Conservation (phyloP, 1,140 invertebrate species). For the Hetaerina americana region DNA sequence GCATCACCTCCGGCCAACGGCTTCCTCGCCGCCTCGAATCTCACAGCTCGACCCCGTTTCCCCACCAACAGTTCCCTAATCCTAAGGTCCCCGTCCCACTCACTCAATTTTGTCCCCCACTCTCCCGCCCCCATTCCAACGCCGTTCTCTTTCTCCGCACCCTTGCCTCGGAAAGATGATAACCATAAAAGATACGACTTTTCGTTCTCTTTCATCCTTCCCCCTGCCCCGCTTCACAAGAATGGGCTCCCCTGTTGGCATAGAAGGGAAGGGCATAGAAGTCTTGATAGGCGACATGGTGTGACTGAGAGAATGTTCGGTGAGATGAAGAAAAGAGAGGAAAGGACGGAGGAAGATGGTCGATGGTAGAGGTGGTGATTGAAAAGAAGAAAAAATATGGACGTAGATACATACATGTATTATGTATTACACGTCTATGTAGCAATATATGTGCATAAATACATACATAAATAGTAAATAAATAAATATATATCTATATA, state of each 20-base stretch:
- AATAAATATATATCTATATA: no score
- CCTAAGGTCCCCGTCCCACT: neutral
- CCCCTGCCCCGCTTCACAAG: neutral
- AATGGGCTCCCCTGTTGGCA: neutral
- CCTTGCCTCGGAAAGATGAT: neutral
- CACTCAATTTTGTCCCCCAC: neutral
- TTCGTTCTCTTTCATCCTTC: neutral
- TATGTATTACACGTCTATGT: no score
- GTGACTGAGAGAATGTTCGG: neutral
- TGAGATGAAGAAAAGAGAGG: neutral
- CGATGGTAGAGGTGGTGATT: no score
- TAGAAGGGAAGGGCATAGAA: neutral
- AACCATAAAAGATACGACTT: neutral
- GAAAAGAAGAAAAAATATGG: no score
- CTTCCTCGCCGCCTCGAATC: neutral
- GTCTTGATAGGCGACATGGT: neutral
- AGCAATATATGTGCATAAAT: no score
- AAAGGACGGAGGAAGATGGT: no score
- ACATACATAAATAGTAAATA: no score
- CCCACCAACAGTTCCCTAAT: neutral
- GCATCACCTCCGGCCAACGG: no score
- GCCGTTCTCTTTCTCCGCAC: neutral
- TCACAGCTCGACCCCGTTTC: no score
- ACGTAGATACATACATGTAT: no score
- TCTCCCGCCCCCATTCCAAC: neutral